Evolutionary conservation across 2,888 invertebrate species (phyloP), one percentile per base, ranked within the genome.

Genomic region (Ichneumoninae sp.): DNA sequence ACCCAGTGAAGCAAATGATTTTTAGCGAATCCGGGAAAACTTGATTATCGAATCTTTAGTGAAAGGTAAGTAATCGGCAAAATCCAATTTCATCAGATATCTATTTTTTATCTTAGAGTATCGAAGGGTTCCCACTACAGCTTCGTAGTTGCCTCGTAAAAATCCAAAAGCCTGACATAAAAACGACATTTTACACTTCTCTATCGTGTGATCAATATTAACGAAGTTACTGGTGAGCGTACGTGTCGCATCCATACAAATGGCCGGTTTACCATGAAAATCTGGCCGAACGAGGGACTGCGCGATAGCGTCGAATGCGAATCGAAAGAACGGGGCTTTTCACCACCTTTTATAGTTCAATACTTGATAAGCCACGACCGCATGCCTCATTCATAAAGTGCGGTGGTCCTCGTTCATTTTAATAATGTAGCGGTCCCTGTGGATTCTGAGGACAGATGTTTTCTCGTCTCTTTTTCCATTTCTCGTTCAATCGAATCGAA

Each of bases 191-290:
- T 8, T 47, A 16, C n/a, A 68, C 68, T 73, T 47, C 57, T 77
- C 76, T 33, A 54, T 52, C 50, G 68, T 74, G 81, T 71, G 6
- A 90, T 47, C 86, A 90, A 88, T 88, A 90, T 90, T 89, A 81
- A 90, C 81, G 26, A 19, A 81, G 75, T 69, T 81, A 77, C 33
- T 65, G 66, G 52, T n/a, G 30, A 47, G 54, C 33, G 74, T 36
- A 60, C 75, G 54, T 47, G 22, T 79, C 75, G 75, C 50, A 87
- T 87, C 86, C 91, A 91, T 91, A 89, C 88, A 86, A 90, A 91
- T 89, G 70, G 89, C 77, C 74, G 88, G 83, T 91, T 91, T 89
- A 90, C 87, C 89, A 86, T 88, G 87, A 87, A 85, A 89, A 90
- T 91, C 89, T 89, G 86, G 84, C 85, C 75, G 88, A 77, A 69